phyloP scores from a whole-genome alignment of 2,113 vertebrate species.

The Euleptes europaea region DNA sequence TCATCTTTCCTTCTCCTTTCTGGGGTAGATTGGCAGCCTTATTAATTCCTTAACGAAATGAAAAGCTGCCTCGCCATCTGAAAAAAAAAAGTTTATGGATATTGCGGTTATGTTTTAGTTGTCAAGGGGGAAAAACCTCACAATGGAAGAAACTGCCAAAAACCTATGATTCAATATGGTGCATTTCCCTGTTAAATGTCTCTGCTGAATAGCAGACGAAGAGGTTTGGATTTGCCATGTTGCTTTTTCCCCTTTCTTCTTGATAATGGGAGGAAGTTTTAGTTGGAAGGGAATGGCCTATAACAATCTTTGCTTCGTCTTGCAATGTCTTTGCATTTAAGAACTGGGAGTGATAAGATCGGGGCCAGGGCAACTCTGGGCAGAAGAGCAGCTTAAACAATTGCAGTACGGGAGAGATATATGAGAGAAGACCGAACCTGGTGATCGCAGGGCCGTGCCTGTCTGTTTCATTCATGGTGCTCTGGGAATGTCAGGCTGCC shows the following conservation, averaged over 20 bases:
- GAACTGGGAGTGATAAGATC: no score
- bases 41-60: not conserved
- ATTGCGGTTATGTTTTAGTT: not conserved
- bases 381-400: not conserved
- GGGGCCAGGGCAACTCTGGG: not conserved
- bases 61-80: not conserved
- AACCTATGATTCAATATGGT: not conserved
- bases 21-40: not conserved
- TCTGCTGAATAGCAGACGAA: no score
- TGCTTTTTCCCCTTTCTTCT: no score
- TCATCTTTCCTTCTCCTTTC: not conserved
- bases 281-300: no score
- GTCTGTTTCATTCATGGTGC: slow-evolving; percentile 8
- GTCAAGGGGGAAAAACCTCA: not conserved
- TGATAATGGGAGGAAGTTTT: no score
- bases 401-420: not conserved
- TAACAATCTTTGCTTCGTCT: no score
- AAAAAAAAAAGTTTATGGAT: not conserved
- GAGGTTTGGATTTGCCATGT: no score
- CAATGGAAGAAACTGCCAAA: not conserved
- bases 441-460: not conserved
- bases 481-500: not conserved
- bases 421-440: not conserved
- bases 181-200: not conserved
- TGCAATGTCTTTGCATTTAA: no score